Evolutionary conservation across 2,797 vertebrate species (phyloP).

Genomic region (Steatocranus sp.): DNA sequence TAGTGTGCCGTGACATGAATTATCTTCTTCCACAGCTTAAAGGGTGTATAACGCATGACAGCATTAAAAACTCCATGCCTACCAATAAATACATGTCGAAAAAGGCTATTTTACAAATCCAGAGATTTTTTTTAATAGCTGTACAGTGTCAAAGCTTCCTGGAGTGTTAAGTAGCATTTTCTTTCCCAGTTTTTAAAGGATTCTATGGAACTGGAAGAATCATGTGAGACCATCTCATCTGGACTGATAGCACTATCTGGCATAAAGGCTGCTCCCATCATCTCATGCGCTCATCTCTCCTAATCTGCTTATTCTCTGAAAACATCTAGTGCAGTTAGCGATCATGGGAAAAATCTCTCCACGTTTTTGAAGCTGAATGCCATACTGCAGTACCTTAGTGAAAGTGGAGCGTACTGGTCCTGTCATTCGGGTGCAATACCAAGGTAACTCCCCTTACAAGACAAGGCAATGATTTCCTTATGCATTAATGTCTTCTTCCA

Average conservation of each 20-base stretch:
- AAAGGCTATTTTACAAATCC: slow-evolving; percentile 36
- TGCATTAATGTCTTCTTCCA: slow-evolving; percentile 43
- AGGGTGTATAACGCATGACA: slow-evolving; percentile 1
- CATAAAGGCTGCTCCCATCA: background rate
- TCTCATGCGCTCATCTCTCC: background rate
- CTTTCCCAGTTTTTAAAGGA: slow-evolving; percentile 5
- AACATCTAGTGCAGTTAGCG: slow-evolving; percentile 29
- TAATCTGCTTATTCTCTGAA: slow-evolving; percentile 23
- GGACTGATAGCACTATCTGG: background rate
- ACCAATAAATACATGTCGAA: slow-evolving; percentile 57
- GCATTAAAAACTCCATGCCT: slow-evolving; percentile 34
- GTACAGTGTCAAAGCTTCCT: slow-evolving; percentile 29
- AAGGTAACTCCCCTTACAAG: slow-evolving; percentile 22
- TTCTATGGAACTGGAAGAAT: slow-evolving; percentile 45
- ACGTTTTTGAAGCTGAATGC: slow-evolving; percentile 35
- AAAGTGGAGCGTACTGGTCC: slow-evolving; percentile 33
- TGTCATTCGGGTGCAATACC: slow-evolving; percentile 64
- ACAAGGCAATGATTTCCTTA: slow-evolving; percentile 49
- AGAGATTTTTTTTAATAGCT: slow-evolving; percentile 21
- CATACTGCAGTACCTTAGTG: slow-evolving; percentile 44
- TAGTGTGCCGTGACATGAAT: slow-evolving; percentile 34
- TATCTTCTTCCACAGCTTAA: slow-evolving; percentile 27
- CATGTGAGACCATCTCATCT: slow-evolving; percentile 6
- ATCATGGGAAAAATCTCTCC: slow-evolving; percentile 9
- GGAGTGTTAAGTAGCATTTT: slow-evolving; percentile 52